Evolutionary conservation across 2,113 vertebrate genomes (phyloP), one percentile per base, ranked within the genome.

Genomic region (Plectropomus leopardus): DNA sequence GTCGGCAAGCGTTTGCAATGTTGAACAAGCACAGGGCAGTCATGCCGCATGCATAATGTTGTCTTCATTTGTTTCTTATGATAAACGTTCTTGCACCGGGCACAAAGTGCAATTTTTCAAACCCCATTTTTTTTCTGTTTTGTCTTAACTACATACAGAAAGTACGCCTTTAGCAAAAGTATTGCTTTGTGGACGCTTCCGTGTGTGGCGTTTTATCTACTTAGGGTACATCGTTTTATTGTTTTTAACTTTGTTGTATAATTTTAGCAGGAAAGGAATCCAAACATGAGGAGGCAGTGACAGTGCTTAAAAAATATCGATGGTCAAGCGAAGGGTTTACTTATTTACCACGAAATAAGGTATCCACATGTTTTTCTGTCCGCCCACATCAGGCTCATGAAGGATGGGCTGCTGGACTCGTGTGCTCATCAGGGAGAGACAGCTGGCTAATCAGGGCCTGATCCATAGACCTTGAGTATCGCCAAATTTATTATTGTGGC

Each of bases 401-500:
- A 92, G 85, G 92, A 95, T 95, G 92, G 86, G 70, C 68, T 60
- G 83, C 90, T 74, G 91, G 87, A 89, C 76, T 58, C 28, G 44
- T 65, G 78, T 64, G 84, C 86, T 94, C 94, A 94, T 94, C 92
- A 92, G 94, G 94, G 94, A 93, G 87, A 83, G 92, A 93, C 92
- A 92, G 86, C 93, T 89, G 91, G 90, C 89, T 94, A 91, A 93
- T 92, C 93, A 86, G 87, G 88, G 74, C 85, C 92, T 94, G 93
- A 96, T 96, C 95, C 94, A 95, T 95, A 95, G 89, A 93, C 91
- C 89, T 65, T 47, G 75, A 89, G 88, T 92, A 89, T 89, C 72
- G 89, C 93, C 94, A 95, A 93, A 96, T 96, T 95, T 96, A 96
- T 96, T 95, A 95, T 94, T 91, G 90, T 94, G 94, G 94, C 95